Percentiles rank a stretch among this genome's conserved stretches.
phyloP scores from a whole-genome alignment of 2,113 vertebrate species.

The Casuarius casuarius region DNA sequence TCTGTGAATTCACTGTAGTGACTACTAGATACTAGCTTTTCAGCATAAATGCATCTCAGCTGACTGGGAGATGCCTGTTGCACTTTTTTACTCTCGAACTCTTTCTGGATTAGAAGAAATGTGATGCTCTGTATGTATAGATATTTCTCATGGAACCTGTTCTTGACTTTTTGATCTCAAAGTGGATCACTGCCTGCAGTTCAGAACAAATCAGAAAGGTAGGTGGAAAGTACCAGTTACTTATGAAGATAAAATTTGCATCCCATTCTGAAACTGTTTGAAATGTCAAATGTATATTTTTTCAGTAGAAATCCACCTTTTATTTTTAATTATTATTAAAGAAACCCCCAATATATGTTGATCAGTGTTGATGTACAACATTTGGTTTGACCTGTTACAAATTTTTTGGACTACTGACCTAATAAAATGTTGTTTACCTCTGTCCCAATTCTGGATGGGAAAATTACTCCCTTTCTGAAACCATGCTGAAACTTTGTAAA shows the following conservation, averaged over 20 bases:
- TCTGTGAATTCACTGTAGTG: not conserved
- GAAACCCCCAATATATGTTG: not conserved
- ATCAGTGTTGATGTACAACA: not conserved
- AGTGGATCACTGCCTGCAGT: not conserved
- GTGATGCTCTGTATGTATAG: not conserved
- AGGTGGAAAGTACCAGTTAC: not conserved
- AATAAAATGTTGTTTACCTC: not conserved
- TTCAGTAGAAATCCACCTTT: not conserved
- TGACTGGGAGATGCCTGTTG: not conserved
- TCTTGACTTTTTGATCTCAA: not conserved
- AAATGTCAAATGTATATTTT: not conserved
- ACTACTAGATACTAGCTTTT: not conserved
- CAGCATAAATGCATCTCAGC: not conserved
- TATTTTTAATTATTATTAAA: not conserved
- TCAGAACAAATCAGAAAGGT: slow-evolving; percentile 1
- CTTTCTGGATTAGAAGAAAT: not conserved
- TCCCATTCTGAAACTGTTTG: not conserved
- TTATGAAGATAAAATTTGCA: not conserved
- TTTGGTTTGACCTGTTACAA: not conserved
- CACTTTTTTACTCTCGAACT: not conserved
- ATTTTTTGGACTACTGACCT: not conserved
- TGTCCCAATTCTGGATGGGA: not conserved
- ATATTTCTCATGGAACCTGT: not conserved
- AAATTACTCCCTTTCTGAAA: not conserved
- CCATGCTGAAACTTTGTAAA: not conserved